Base-by-base conservation (phyloP, 2,888 invertebrate genomes). In the Noctua pronuba region DNA sequence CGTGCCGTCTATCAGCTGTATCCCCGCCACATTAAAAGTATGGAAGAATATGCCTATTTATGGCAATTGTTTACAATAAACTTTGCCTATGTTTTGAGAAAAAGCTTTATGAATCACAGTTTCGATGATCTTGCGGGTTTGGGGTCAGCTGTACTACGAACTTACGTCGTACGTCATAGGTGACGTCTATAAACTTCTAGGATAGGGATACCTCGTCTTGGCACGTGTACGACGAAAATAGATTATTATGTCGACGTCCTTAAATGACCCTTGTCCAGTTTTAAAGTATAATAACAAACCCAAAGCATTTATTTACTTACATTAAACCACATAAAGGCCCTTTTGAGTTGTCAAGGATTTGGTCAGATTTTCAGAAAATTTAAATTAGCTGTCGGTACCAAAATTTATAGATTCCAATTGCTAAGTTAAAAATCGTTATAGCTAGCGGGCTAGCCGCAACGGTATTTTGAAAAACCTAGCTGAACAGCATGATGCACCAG, bases 141-240 rank as follows among this genome's bases (percentile, higher is more conserved):
- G 24, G 4, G 13, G 64, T 44, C 68, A 79, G 67, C 55, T 72
- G 80, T 78, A 41, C 16, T 44, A 66, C 49, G 21, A 6, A 31
- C 35, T 41, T 28, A 38, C 38, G 38, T 7, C 38, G 16, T 84
- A 72, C 81, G 84, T 81, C 81, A 84, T 79, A 28, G n/a, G 71
- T 81, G 81, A 81, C 81, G 84, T 73, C 28, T 58, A 64, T 41
- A 41, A 28, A 35, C 49, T 79, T 75, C 75, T 82, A 44, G 58
- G 79, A 79, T 75, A 65, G 62, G 24, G 46, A 31, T n/a, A 55
- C 31, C 2, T 41, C 31, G 28, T 44, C 4, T 13, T 41, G 41
- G 82, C 35, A 66, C 65, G 82, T 24, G 82, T 58, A 28, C 6
- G 2, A 35, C 24, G 21, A 44, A 75, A 82, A 66, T 79, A 75